Percentiles rank a stretch among this genome's conserved stretches.
Evolutionary conservation across 2,888 invertebrate species (phyloP).

Genomic region (Fissipunctia ypsillon): DNA sequence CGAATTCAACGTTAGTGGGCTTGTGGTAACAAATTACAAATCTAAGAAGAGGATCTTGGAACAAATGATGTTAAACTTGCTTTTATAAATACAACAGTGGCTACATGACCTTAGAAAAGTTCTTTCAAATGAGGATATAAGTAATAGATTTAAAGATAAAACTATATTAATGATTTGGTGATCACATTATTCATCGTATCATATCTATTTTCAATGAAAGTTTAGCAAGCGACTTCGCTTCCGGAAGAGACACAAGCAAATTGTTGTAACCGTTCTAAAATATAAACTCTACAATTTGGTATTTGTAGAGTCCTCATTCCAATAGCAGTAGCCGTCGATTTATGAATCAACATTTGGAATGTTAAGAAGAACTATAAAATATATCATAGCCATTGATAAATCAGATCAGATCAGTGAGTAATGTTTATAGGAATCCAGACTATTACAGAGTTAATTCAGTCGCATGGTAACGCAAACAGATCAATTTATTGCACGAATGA

Average conservation of each 20-base stretch:
- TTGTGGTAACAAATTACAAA: constrained; percentile 25
- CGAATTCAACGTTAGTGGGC: constrained; percentile 16
- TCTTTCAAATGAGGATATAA: neutral
- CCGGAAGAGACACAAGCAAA: neutral
- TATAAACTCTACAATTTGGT: neutral
- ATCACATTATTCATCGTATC: neutral
- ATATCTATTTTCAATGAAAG: neutral
- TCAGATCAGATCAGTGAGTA: constrained; percentile 54
- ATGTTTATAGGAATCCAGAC: constrained; percentile 45
- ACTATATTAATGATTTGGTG: no score
- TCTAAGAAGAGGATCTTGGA: neutral
- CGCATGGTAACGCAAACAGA: constrained; percentile 43
- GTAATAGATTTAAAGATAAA: neutral
- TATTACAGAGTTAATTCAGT: constrained; percentile 39
- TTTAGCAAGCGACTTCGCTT: neutral
- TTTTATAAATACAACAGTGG: neutral
- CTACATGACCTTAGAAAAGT: neutral
- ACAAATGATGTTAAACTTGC: neutral
- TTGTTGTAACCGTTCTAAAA: neutral
- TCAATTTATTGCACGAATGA: constrained; percentile 56
- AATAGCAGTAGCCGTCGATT: constrained; percentile 21
- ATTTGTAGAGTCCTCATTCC: constrained; percentile 10
- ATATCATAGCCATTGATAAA: constrained; percentile 38
- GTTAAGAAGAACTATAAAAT: constrained; percentile 50
- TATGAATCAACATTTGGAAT: constrained; percentile 40